These are phyloP conservation scores for Vidua macroura DNA, from an alignment of 2,113 vertebrate species.

Conservation along the genomic window DNA sequence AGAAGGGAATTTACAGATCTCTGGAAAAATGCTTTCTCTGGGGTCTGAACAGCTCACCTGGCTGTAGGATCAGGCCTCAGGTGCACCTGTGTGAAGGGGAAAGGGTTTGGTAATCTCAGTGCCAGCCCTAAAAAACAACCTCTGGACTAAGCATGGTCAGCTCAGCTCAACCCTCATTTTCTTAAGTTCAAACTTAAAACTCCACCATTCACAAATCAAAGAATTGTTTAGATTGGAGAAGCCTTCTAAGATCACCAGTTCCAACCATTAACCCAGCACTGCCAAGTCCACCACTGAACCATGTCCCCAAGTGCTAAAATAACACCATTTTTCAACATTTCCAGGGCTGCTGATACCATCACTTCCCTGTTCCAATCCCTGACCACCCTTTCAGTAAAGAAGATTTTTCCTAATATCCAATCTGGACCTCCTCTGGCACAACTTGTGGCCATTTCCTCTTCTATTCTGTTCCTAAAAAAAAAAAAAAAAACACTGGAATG, in stretches of 20 bases:
- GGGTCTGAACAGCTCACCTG: not conserved
- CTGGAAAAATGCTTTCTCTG: not conserved
- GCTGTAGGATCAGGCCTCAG: not conserved
- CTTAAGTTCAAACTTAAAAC: not conserved
- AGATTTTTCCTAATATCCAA: not conserved
- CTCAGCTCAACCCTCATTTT: not conserved
- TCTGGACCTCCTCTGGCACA: not conserved
- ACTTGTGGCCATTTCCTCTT: not conserved
- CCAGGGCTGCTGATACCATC: not conserved
- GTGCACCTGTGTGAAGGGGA: not conserved
- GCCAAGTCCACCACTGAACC: not conserved
- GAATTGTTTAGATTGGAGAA: not conserved
- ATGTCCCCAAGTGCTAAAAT: not conserved
- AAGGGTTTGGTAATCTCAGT: not conserved
- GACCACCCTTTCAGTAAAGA: not conserved
- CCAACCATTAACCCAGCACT: not conserved
- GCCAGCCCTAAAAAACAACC: not conserved
- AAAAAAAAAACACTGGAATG: not conserved
- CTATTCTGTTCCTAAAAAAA: not conserved
- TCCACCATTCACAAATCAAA: not conserved
- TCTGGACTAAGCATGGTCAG: not conserved
- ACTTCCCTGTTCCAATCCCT: not conserved
- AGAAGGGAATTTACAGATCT: not conserved
- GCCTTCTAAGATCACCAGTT: not conserved
- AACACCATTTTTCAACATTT: not conserved